phyloP scores from a whole-genome alignment of 1,140 invertebrate genomes.

The Magallana angulata region DNA sequence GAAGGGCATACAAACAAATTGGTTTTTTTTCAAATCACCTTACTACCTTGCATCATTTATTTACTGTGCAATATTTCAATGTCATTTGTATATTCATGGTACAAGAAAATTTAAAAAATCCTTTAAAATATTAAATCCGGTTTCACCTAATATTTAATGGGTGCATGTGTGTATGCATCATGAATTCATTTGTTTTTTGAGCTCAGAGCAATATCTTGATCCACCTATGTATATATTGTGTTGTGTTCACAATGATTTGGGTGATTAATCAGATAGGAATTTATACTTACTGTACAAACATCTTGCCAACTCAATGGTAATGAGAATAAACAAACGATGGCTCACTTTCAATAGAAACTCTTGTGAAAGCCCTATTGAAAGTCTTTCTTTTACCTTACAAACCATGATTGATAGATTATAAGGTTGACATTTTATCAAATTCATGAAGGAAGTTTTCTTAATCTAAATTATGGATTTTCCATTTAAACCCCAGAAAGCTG shows the following conservation, averaged over 20 bases:
- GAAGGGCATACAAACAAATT: too few relatives aligned
- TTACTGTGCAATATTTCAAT: too few relatives aligned
- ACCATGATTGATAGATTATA: constrained; percentile 2
- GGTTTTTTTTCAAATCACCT: too few relatives aligned
- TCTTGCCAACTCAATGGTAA: background rate
- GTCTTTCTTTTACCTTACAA: background rate
- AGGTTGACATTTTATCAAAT: constrained; percentile 22
- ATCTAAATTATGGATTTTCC: constrained; percentile 7
- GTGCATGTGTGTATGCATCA: background rate
- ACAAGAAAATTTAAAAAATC: background rate
- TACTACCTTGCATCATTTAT: too few relatives aligned
- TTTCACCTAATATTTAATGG: background rate
- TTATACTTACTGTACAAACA: background rate
- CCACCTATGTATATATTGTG: background rate
- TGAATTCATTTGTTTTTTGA: too few relatives aligned
- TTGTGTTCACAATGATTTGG: background rate
- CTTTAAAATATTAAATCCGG: background rate
- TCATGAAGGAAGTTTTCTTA: constrained; percentile 36
- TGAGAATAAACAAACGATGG: constrained; percentile 14
- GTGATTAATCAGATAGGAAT: constrained; percentile 36
- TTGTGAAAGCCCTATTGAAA: background rate
- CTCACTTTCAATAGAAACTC: background rate
- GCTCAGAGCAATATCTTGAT: background rate
- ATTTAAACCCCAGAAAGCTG: background rate
- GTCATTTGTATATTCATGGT: background rate